A percentile compares a stretch with the other conserved stretches of the same genome.
phyloP scores from a whole-genome alignment of 2,113 vertebrate genomes.

The Gadus chalcogrammus region DNA sequence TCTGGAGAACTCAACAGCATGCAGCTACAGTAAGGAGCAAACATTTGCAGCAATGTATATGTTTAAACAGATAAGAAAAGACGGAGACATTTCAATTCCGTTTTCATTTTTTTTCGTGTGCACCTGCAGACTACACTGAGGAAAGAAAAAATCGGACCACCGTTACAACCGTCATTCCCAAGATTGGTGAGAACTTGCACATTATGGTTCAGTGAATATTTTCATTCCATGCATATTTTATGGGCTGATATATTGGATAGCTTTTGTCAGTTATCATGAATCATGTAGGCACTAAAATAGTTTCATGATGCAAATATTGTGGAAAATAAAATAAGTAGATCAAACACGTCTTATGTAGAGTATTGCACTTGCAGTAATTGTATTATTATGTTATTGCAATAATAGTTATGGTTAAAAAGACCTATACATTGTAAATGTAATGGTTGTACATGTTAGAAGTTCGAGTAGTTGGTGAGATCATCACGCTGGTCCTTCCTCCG shows the following conservation, averaged over 20 bases:
- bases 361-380: background rate
- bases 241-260: background rate
- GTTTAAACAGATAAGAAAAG: background rate
- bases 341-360: no score
- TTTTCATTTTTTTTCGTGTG: background rate
- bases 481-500: constrained; percentile 1
- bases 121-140: constrained; percentile 53
- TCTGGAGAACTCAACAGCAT: constrained; percentile 72
- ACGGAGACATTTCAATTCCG: background rate
- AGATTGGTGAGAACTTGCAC: constrained; percentile 67
- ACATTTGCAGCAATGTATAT: background rate
- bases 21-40: constrained; percentile 75
- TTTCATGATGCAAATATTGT: background rate
- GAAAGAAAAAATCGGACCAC: constrained; percentile 65
- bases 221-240: background rate
- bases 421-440: background rate
- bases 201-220: background rate
- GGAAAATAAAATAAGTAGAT: no score
- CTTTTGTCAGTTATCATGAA: no score
- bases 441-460: no score
- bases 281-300: background rate
- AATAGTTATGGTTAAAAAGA: background rate
- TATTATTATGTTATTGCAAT: background rate
- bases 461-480: background rate
- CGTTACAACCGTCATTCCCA: constrained; percentile 62